phyloP scores from a whole-genome alignment of 2,113 vertebrate species.

The Phalacrocorax brasilianus region DNA sequence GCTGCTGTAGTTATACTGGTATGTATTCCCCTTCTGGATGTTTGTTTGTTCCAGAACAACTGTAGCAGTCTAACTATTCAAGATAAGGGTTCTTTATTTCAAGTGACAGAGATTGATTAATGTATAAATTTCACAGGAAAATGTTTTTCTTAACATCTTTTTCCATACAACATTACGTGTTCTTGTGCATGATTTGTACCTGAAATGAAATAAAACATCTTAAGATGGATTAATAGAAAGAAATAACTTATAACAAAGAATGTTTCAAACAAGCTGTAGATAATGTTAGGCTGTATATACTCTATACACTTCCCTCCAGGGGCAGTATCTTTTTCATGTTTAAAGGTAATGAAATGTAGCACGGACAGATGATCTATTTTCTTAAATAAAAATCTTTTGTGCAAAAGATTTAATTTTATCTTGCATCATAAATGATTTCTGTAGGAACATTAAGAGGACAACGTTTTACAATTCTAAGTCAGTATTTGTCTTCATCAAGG shows the following conservation, averaged over 20 bases:
- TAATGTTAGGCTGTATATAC: neutral
- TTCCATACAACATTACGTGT: neutral
- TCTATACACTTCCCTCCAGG: conserved; percentile 21
- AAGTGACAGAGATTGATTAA: neutral
- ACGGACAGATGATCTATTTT: neutral
- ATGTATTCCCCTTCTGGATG: neutral
- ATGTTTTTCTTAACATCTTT: neutral
- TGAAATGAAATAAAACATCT: conserved; percentile 19
- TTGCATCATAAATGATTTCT: neutral
- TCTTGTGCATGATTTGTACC: neutral
- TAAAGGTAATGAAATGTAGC: conserved; percentile 1
- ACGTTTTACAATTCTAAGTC: conserved; percentile 25
- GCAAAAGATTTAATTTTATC: neutral
- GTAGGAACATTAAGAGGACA: neutral
- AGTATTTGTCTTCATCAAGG: neutral
- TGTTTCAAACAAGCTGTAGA: neutral
- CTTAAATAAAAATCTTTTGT: conserved; percentile 7
- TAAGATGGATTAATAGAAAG: conserved; percentile 28
- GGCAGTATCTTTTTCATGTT: neutral
- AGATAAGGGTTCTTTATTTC: conserved; percentile 32
- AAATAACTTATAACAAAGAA: conserved; percentile 54
- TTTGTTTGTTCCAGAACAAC: neutral
- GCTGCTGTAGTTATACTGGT: neutral
- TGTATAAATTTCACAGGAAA: neutral
- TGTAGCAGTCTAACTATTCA: neutral